Evolutionary conservation across 2,888 invertebrate genomes (phyloP), one percentile per base, ranked within the genome.

Genomic region (Aspidapion aeneum): DNA sequence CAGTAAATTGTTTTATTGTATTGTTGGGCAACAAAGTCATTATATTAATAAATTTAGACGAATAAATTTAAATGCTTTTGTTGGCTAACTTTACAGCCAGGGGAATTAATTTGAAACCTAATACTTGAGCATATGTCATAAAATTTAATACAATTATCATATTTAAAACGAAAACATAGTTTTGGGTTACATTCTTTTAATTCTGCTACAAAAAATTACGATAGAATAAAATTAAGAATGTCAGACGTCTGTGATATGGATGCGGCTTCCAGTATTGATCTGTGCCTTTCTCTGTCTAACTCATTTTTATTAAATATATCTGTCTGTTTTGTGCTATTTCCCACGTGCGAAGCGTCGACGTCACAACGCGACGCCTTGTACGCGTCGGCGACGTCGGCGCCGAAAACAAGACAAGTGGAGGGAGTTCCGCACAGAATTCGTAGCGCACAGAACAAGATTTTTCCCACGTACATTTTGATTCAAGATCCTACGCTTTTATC

Each of bases 1-100:
- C 49, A 12, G 55, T 61, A 60, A 60, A 64, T 65, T 66, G 58
- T 62, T 63, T 63, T 64, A 63, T 62, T 64, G 56, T 57, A 21
- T 64, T 63, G 65, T 58, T 62, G 65, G 60, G 65, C 58, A 62
- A 62, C 69, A 61, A 58, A 55, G 63, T 63, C 65, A 63, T 60
- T 54, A 49, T 52, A 55, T 57, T 57, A 63, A 61, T 59, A 57
- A 60, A 57, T 20, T 64, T 54, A 62, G 58, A 21, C 58, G 58
- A 62, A 62, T 62, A 58, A 58, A 62, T 62, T 57, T 62, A 21
- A 50, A 2, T 51, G 49, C 18, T 22, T 35, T 20, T 61, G 16
- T 48, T 21, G 50, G 21, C 35, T 35, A 3, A 35, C 35, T 35
- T 35, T 35, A 35, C 35, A 35, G 12, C 35, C 12, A 35, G 35